These are phyloP conservation scores for Ivindomyrus marchei DNA, from an alignment of 2,113 vertebrate species.

Conservation along the genomic window DNA sequence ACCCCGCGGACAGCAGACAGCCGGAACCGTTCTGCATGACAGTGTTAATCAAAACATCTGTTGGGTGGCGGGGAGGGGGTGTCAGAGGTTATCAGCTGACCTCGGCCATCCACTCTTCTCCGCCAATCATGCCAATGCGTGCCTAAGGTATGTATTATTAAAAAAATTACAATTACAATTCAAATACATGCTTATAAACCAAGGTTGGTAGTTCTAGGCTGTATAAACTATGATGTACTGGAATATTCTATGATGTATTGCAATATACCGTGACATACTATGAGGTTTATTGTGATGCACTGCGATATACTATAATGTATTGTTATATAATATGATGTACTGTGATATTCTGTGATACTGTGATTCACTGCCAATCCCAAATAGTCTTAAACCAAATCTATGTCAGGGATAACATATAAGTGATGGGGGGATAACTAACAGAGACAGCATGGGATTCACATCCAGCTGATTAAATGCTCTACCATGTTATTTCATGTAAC, in stretches of 20 bases:
- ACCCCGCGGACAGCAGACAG: background rate
- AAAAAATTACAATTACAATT: background rate
- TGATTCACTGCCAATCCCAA: background rate
- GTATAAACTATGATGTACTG: background rate
- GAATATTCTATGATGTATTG: background rate
- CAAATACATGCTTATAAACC: background rate
- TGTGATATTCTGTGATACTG: background rate
- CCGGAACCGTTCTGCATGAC: background rate
- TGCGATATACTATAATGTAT: background rate
- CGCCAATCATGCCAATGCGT: background rate
- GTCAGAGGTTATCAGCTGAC: background rate
- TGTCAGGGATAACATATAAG: background rate
- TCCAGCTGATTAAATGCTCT: background rate
- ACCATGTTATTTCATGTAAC: background rate
- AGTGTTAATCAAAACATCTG: slow-evolving; percentile 4
- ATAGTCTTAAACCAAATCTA: background rate
- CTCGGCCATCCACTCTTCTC: background rate
- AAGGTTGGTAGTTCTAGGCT: background rate
- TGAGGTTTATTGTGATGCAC: background rate
- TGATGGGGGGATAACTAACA: background rate
- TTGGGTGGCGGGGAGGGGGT: background rate
- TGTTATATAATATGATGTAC: background rate
- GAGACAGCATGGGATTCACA: background rate
- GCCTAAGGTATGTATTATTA: background rate
- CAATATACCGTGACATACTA: background rate